These are phyloP conservation scores for Eudyptes chrysolophus DNA, from an alignment of 2,113 vertebrate species.

Conservation along the genomic window DNA sequence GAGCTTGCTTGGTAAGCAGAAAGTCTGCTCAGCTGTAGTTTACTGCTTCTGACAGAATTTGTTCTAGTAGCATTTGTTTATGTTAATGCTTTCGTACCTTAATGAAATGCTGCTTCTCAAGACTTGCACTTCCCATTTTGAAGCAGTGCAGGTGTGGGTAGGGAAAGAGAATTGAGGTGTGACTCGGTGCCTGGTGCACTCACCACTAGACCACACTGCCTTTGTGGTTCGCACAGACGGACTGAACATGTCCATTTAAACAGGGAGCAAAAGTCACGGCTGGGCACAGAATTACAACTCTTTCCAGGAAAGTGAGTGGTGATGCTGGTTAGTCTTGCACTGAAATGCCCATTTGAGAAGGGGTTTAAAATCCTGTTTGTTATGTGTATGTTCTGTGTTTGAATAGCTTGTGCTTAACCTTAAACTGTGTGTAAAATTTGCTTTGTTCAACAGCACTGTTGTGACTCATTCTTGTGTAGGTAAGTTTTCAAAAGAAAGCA, in stretches of 20 bases:
- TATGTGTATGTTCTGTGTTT: not conserved
- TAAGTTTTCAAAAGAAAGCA: constrained; percentile 24
- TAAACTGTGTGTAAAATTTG: not conserved
- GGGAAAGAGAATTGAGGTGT: not conserved
- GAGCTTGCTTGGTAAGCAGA: not conserved
- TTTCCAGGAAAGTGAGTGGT: not conserved
- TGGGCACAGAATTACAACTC: not conserved
- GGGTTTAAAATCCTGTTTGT: not conserved
- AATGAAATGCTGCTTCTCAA: not conserved
- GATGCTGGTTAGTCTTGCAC: not conserved
- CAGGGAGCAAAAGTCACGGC: not conserved
- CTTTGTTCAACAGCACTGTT: constrained; percentile 6
- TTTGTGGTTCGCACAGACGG: fast-evolving
- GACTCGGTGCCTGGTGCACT: not conserved
- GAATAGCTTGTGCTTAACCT: not conserved
- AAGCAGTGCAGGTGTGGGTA: not conserved
- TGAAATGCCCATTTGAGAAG: not conserved
- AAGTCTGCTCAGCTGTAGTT: not conserved
- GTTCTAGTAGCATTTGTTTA: not conserved
- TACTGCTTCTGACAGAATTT: not conserved
- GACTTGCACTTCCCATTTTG: not conserved
- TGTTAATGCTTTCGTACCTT: not conserved
- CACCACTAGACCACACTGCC: fast-evolving
- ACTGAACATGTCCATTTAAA: fast-evolving
- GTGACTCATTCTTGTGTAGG: constrained; percentile 40